Evolutionary conservation across 2,888 invertebrate species (phyloP).

Genomic region (Tanypteryx hageni): DNA sequence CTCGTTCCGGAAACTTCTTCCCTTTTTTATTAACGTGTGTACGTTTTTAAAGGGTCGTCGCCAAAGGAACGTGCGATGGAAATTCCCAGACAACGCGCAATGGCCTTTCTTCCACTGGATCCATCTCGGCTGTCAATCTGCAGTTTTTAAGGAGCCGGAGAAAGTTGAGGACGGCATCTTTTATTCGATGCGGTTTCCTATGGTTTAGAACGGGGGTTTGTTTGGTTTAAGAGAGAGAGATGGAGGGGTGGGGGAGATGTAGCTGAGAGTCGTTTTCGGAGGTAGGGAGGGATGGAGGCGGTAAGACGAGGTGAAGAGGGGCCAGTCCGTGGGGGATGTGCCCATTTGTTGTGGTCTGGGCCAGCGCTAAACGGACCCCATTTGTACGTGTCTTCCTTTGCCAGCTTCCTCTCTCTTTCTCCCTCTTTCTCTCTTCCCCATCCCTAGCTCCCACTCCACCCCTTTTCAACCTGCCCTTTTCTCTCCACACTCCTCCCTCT

Average conservation of each 20-base stretch:
- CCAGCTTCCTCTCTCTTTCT: background rate
- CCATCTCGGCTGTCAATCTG: background rate
- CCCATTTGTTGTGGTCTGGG: constrained; percentile 62
- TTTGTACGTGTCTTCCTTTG: constrained; percentile 43
- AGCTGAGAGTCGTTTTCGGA: background rate
- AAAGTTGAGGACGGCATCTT: background rate
- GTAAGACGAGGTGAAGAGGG: background rate
- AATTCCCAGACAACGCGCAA: background rate
- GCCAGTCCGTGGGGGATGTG: constrained; percentile 22
- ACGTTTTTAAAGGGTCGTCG: background rate
- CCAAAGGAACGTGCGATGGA: background rate
- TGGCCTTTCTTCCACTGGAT: background rate
- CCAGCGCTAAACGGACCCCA: constrained; percentile 57
- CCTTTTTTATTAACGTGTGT: background rate
- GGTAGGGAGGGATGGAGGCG: background rate
- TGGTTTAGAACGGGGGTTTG: background rate
- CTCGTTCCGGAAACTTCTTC: background rate
- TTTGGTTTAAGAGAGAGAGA: background rate
- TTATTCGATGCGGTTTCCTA: background rate
- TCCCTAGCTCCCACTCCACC: background rate
- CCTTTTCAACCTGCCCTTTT: background rate
- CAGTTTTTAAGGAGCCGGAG: background rate
- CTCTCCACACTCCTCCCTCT: background rate
- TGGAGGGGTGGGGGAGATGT: background rate
- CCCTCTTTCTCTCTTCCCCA: background rate